Evolutionary conservation across 2,888 invertebrate species (phyloP).

Genomic region (Nebria salina): DNA sequence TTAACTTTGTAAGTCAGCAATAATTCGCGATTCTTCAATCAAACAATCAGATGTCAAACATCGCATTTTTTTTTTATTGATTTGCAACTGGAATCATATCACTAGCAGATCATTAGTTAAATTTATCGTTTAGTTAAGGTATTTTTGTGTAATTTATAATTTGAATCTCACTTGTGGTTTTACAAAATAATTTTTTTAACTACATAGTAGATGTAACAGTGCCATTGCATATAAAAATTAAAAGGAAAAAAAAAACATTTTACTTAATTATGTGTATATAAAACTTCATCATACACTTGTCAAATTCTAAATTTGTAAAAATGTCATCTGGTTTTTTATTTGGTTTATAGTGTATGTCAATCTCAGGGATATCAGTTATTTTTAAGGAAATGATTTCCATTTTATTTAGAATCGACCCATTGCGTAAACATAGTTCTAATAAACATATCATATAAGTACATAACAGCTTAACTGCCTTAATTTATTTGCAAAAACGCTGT

Average conservation of each 20-base stretch:
- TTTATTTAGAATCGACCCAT: not conserved
- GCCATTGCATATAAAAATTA: conserved; percentile 34
- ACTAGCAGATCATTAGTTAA: not conserved
- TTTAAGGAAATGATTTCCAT: conserved; percentile 21
- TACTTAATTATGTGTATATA: conserved; percentile 32
- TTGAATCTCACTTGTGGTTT: conserved; percentile 1
- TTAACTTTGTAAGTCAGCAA: not conserved
- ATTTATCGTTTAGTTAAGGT: not conserved
- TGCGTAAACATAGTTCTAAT: not conserved
- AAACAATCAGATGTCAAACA: not conserved
- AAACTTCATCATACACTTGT: conserved; percentile 10
- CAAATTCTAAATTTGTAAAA: conserved; percentile 35
- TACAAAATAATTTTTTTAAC: conserved; percentile 5
- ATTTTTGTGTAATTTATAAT: not conserved
- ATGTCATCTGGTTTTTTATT: conserved; percentile 14
- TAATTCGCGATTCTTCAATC: not conserved
- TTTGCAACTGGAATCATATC: not conserved
- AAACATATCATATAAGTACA: not conserved
- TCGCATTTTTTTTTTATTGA: not conserved
- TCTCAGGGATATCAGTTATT: conserved; percentile 41
- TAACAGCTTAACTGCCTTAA: not conserved
- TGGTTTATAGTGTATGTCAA: conserved; percentile 36
- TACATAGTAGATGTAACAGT: conserved; percentile 36
- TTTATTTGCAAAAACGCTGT: not conserved
- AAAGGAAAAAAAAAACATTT: conserved; percentile 14